Evolutionary conservation across 2,113 vertebrate genomes (phyloP).

Genomic region (Ceuthmochares aereus): DNA sequence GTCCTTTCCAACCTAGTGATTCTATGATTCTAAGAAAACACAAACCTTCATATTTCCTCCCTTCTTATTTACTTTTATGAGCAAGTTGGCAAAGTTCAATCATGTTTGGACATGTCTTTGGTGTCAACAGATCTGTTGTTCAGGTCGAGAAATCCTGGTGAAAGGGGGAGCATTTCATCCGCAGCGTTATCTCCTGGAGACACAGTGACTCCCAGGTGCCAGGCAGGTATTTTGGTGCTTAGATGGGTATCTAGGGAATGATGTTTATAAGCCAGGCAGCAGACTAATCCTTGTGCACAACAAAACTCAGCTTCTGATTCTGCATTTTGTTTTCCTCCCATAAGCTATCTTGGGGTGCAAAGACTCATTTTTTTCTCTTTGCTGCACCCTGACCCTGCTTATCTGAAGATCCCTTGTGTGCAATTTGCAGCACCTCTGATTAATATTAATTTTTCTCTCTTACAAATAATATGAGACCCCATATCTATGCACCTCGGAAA

Average conservation of each 20-base stretch:
- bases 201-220: neutral
- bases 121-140: neutral
- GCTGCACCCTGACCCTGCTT: neutral
- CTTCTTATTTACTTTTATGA: neutral
- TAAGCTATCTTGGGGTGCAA: neutral
- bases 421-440: neutral
- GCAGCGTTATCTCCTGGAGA: neutral
- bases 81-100: rapidly evolving
- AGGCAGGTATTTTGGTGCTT: neutral
- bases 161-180: neutral
- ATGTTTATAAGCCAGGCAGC: neutral
- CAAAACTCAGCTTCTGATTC: neutral
- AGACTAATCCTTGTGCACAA: rapidly evolving
- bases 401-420: neutral
- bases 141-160: neutral
- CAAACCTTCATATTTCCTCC: neutral
- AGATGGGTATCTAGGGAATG: neutral
- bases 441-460: neutral
- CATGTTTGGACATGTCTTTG: neutral
- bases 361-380: neutral
- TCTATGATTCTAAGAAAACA: too few relatives aligned
- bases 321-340: neutral
- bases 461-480: neutral
- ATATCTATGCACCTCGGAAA: neutral
- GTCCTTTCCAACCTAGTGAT: too few relatives aligned